Conservation (phyloP, 2,797 vertebrate genomes). For the Sus cebifrons region DNA sequence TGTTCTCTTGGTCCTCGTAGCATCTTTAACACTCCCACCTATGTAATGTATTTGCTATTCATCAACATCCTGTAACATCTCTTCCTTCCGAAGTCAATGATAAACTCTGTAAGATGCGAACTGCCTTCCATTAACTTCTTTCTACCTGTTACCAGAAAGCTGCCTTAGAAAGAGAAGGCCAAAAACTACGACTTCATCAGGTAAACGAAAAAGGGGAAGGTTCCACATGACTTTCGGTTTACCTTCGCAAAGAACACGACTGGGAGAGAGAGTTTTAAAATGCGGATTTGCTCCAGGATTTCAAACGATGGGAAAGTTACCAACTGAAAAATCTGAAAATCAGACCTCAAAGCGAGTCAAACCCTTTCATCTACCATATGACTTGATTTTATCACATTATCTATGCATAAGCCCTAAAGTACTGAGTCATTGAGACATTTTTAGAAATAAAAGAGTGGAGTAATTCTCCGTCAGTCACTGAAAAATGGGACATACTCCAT, state of each 20-base stretch:
- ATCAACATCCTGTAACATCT: background rate
- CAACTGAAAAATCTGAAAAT: conserved; percentile 78
- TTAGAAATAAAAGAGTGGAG: conserved; percentile 59
- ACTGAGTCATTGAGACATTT: conserved; percentile 64
- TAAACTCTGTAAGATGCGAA: background rate
- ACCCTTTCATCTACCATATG: conserved; percentile 74
- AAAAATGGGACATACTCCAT: conserved; percentile 70
- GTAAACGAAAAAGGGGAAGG: conserved; percentile 9
- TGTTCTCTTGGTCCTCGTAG: background rate
- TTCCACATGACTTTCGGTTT: conserved; percentile 47
- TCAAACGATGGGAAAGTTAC: conserved; percentile 65
- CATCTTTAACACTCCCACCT: background rate
- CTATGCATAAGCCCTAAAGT: conserved; percentile 73
- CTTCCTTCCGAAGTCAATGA: conserved; percentile 43
- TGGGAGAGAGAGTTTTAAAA: conserved; percentile 42
- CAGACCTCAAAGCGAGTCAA: conserved; percentile 72
- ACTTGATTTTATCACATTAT: conserved; percentile 77
- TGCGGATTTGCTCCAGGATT: conserved; percentile 60
- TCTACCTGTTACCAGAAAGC: conserved; percentile 24
- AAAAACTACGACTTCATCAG: conserved; percentile 59
- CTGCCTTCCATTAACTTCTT: background rate
- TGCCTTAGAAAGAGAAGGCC: background rate
- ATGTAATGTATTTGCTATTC: conserved; percentile 24
- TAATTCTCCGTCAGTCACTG: conserved; percentile 70
- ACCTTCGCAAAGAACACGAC: background rate